A percentile compares a stretch with the other conserved stretches of the same genome.
phyloP scores from a whole-genome alignment of 2,113 vertebrate genomes.

The Bettongia penicillata region DNA sequence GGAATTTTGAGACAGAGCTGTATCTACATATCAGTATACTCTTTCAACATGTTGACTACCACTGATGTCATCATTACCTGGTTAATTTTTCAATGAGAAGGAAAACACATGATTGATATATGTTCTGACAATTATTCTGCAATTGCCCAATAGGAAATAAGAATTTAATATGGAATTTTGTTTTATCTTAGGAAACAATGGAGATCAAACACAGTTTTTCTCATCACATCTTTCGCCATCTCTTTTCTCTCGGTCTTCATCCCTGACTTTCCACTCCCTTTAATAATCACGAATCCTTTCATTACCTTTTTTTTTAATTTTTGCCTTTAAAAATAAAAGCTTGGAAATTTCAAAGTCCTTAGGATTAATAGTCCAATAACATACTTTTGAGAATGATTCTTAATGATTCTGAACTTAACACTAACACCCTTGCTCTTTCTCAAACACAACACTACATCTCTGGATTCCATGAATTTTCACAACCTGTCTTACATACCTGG shows the following conservation, averaged over 20 bases:
- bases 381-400: not conserved
- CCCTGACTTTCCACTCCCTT: not conserved
- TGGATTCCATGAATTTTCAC: no score
- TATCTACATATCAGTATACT: fast-evolving
- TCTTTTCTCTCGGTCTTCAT: not conserved
- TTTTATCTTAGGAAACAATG: not conserved
- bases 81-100: not conserved
- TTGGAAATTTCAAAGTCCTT: not conserved
- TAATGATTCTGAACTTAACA: no score
- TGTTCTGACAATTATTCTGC: not conserved
- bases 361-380: not conserved
- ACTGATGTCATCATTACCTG: fast-evolving
- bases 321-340: not conserved
- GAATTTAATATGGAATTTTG: not conserved
- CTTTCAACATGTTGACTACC: not conserved
- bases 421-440: no score
- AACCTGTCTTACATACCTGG: no score
- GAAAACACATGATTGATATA: not conserved
- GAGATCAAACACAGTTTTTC: not conserved
- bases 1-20: not conserved
- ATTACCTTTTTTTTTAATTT: not conserved
- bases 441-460: no score
- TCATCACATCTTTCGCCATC: not conserved
- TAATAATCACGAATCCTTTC: not conserved
- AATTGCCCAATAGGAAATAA: slow-evolving; percentile 27